Evolutionary conservation across 1,140 invertebrate genomes (phyloP).

Genomic region (Drosophila bocqueti): DNA sequence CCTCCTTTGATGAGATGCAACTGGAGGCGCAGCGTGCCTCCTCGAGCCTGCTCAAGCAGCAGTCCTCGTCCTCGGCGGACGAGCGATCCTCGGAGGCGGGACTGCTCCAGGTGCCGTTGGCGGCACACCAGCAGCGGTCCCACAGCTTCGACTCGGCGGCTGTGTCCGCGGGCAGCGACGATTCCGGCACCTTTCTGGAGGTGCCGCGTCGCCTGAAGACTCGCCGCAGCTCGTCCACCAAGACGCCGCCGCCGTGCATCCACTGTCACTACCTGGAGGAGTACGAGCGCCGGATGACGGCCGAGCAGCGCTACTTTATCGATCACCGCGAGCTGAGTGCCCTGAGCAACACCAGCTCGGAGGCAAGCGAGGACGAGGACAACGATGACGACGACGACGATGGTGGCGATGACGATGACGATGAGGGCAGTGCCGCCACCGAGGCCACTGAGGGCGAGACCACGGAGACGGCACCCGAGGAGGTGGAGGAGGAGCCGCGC

Average conservation of each 20-base stretch:
- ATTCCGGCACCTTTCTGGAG: constrained; percentile 88
- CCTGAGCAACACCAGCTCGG: constrained; percentile 85
- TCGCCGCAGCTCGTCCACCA: constrained; percentile 87
- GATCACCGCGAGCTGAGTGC: constrained; percentile 85
- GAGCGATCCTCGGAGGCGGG: constrained; percentile 84
- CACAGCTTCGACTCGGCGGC: constrained; percentile 90
- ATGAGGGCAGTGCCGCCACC: constrained; percentile 22
- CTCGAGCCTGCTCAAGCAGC: constrained; percentile 85
- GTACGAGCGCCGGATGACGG: constrained; percentile 87
- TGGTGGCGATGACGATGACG: constrained; percentile 61
- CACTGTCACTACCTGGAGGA: constrained; percentile 89
- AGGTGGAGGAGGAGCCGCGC: constrained; percentile 48
- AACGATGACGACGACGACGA: constrained; percentile 86
- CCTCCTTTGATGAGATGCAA: constrained; percentile 95
- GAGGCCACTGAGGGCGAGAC: constrained; percentile 63
- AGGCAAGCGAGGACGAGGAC: constrained; percentile 84
- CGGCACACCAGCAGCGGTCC: constrained; percentile 87
- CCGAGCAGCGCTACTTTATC: constrained; percentile 77
- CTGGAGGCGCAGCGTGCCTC: constrained; percentile 89
- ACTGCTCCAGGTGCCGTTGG: constrained; percentile 88
- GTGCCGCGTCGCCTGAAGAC: constrained; percentile 88
- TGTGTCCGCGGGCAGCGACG: constrained; percentile 87
- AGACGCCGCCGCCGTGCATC: constrained; percentile 88
- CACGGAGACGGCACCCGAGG: constrained; percentile 58
- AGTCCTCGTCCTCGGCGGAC: constrained; percentile 79